Base-by-base conservation (phyloP, 2,113 vertebrate genomes). In the Malurus melanocephalus region DNA sequence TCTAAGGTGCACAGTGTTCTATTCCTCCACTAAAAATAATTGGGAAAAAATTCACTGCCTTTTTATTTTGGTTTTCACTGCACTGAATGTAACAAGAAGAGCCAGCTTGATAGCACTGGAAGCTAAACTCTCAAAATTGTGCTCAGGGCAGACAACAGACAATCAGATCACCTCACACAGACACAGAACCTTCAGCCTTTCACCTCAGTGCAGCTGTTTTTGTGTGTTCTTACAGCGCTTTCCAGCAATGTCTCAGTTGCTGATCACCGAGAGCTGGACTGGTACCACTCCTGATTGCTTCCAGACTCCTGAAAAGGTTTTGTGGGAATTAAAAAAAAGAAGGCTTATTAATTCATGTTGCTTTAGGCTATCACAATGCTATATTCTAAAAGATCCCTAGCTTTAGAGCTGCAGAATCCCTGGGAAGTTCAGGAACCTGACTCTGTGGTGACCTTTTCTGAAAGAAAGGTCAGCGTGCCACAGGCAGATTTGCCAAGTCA, bases 401-500 rank as follows among this genome's bases (percentile, higher is more conserved):
- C 46, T 91, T 88, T 75, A 51, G 43, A 73, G 57, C 71, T 59
- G 66, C 83, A 81, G 92, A 96, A 91, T 84, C 62, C 69, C 83
- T 66, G 74, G 69, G 80, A 94, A 85, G 74, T 88, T 92, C 57
- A 79, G 88, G 77, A 90, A 81, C 80, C 77, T 93, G 92, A 87
- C 80, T 93, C 83, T 3, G 0, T 0, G 0, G 40, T 91, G 86
- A 90, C 90, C 93, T 94, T 93, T 90, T 81, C 83, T 85, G 80
- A 94, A 88, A 88, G 80, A 93, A 92, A 92, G 88, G 90, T 90
- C 86, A 90, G 66, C 3, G 4, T 88, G 77, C 88, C 74, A 73
- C 35, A 73, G 67, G 30, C 69, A 84, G 66, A 73, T 80, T 90
- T 94, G 95, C 92, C 86, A 93, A 93, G 83, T 86, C 88, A 88